Conservation (phyloP, 2,797 vertebrate genomes). For the Antennarius maculatus region DNA sequence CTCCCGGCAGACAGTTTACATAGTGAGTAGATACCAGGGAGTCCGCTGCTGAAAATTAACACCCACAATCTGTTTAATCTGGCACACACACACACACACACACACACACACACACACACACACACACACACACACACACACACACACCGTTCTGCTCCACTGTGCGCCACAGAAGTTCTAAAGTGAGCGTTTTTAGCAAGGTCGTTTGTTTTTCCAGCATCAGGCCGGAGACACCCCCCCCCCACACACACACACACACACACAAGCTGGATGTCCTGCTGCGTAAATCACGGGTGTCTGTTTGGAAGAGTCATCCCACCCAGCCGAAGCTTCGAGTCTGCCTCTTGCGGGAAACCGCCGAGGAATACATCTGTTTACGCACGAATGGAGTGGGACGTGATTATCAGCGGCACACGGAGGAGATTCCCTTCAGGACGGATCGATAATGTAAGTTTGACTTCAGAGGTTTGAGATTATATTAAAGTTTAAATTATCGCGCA, state of each 20-base stretch:
- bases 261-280: conserved; percentile 38
- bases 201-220: conserved; percentile 27
- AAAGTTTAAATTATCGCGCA: neutral
- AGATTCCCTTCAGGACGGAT: neutral
- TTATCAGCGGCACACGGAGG: too few relatives aligned
- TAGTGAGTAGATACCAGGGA: conserved; percentile 44
- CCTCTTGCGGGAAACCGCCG: neutral
- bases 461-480: too few relatives aligned
- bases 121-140: too few relatives aligned
- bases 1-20: conserved; percentile 40
- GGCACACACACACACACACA: conserved; percentile 6
- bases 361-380: neutral
- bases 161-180: conserved; percentile 45
- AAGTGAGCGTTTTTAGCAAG: conserved; percentile 45
- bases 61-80: conserved; percentile 49
- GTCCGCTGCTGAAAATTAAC: conserved; percentile 51
- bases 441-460: neutral
- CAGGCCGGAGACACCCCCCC: conserved; percentile 14
- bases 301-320: neutral
- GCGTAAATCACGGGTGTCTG: conserved; percentile 14
- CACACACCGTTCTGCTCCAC: conserved; percentile 9
- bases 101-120: too few relatives aligned
- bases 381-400: too few relatives aligned
- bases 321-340: neutral
- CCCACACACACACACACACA: too few relatives aligned